Conservation (phyloP, 2,888 invertebrate genomes). For the Ectobius pallidus region DNA sequence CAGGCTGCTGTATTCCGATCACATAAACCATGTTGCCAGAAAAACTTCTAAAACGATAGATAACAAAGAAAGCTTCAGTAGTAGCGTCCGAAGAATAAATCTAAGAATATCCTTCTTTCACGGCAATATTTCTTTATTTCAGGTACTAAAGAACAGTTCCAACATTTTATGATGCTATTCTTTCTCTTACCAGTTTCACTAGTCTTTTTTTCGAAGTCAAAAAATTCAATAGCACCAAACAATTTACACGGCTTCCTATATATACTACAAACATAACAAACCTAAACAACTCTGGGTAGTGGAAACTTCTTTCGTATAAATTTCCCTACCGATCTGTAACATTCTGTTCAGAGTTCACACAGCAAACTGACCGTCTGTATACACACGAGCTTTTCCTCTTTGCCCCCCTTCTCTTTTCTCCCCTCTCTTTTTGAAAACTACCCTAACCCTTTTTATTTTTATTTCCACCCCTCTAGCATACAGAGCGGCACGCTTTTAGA, state of each 20-base stretch:
- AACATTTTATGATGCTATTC: too few relatives aligned
- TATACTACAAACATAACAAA: neutral
- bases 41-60: neutral
- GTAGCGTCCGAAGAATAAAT: too few relatives aligned
- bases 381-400: neutral
- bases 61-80: neutral
- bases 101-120: too few relatives aligned
- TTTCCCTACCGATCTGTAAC: neutral
- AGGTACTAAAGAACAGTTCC: too few relatives aligned
- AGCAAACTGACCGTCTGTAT: neutral
- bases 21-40: slow-evolving; percentile 39
- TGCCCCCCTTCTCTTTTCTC: neutral
- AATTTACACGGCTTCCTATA: slow-evolving; percentile 5
- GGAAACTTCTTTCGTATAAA: neutral
- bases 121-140: too few relatives aligned
- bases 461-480: neutral
- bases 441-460: neutral
- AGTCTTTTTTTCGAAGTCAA: too few relatives aligned
- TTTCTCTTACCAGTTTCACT: too few relatives aligned
- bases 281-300: neutral
- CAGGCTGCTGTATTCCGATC: slow-evolving; percentile 37
- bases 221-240: neutral
- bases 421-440: neutral
- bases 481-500: neutral
- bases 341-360: neutral